A percentile compares a stretch with the other conserved stretches of the same genome.
These are phyloP conservation scores for Actinemys pallida DNA, from an alignment of 2,113 vertebrate genomes.

Conservation along the genomic window DNA sequence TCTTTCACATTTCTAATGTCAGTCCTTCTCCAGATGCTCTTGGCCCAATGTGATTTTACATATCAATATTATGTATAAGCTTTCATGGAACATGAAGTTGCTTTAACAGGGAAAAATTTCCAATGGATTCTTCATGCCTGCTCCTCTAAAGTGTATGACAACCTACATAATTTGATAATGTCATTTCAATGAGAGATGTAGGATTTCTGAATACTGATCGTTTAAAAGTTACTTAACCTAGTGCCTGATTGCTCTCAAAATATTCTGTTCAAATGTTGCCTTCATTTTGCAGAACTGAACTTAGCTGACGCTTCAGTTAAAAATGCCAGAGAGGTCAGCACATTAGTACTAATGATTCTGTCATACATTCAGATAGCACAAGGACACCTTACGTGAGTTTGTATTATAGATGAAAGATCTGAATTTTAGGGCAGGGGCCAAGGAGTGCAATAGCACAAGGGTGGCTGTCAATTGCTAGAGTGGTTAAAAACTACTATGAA, in stretches of 20 bases:
- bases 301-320: not conserved
- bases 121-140: not conserved
- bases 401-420: not conserved
- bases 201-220: not conserved
- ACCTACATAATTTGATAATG: not conserved
- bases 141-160: not conserved
- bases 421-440: not conserved
- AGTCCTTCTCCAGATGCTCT: rapidly evolving
- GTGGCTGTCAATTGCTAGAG: not conserved
- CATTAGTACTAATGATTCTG: not conserved
- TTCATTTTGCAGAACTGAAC: not conserved
- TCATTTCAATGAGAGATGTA: not conserved
- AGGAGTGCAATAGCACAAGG: not conserved
- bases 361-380: not conserved
- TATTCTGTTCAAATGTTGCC: not conserved
- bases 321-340: not conserved
- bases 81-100: constrained; percentile 1
- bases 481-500: not conserved
- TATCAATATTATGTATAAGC: not conserved
- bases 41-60: not conserved
- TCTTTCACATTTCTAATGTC: not conserved
- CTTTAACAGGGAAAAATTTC: not conserved
- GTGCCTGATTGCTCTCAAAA: not conserved
- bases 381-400: not conserved
- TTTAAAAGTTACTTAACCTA: not conserved